A percentile compares a stretch with the other conserved stretches of the same genome.
These are phyloP conservation scores for Myrmecophaga tridactyla DNA, from an alignment of 2,113 vertebrate genomes.

Conservation along the genomic window DNA sequence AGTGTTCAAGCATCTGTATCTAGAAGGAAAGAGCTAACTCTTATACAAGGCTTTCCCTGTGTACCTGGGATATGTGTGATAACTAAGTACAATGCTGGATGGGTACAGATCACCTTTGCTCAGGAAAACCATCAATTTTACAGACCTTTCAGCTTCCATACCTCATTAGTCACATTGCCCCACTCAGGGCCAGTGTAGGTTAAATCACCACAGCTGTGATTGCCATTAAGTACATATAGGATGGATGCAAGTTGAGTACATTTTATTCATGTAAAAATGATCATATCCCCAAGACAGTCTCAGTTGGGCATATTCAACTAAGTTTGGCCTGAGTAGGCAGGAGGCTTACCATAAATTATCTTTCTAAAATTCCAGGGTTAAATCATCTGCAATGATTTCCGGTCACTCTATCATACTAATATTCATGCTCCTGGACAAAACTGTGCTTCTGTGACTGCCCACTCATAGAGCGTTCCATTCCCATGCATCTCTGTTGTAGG, in stretches of 20 bases:
- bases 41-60: not conserved
- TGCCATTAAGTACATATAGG: not conserved
- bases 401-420: not conserved
- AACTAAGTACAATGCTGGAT: too few relatives aligned
- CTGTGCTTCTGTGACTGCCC: not conserved
- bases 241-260: not conserved
- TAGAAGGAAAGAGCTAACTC: not conserved
- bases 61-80: fast-evolving
- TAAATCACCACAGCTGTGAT: not conserved
- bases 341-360: not conserved
- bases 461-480: not conserved
- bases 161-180: not conserved
- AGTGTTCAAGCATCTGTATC: not conserved
- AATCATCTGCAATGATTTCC: not conserved
- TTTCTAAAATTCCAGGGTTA: not conserved
- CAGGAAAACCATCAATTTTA: not conserved
- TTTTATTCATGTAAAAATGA: not conserved
- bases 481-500: not conserved
- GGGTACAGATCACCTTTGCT: not conserved
- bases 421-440: not conserved
- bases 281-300: not conserved
- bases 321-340: not conserved
- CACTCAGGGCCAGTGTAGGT: not conserved
- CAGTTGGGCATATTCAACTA: not conserved
- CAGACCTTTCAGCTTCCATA: not conserved